phyloP scores from a whole-genome alignment of 2,797 vertebrate genomes.

The Coranthus polyacanthus region DNA sequence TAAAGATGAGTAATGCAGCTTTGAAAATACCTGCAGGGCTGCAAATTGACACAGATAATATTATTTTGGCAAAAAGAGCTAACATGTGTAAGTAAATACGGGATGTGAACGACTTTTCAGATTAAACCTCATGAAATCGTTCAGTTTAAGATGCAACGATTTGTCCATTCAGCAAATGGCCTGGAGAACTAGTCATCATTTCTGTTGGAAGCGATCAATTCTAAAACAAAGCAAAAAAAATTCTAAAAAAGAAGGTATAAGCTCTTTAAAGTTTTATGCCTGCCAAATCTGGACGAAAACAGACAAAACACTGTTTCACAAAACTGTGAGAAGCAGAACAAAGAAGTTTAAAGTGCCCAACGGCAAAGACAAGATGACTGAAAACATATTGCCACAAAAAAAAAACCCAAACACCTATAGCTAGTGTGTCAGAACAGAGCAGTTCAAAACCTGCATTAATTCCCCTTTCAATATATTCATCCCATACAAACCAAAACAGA shows the following conservation, averaged over 20 bases:
- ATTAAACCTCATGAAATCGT: not conserved
- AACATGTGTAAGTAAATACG: not conserved
- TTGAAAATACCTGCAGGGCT: not conserved
- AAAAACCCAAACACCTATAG: no score
- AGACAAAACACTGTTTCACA: conserved; percentile 5
- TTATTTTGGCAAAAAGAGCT: not conserved
- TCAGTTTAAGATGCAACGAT: not conserved
- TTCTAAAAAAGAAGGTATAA: no score
- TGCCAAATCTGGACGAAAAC: conserved; percentile 2
- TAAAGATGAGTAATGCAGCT: not conserved
- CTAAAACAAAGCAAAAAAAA: no score
- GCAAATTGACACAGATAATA: not conserved
- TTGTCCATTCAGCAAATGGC: not conserved
- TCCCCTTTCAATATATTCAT: no score
- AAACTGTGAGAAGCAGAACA: no score
- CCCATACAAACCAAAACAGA: no score
- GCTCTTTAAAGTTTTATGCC: no score
- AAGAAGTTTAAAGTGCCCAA: no score
- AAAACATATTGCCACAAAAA: no score
- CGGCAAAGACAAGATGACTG: no score
- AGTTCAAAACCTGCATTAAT: no score
- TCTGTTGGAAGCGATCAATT: not conserved
- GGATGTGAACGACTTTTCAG: not conserved
- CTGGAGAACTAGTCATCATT: not conserved
- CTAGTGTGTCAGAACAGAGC: no score